A percentile compares a stretch with the other conserved stretches of the same genome.
Evolutionary conservation across 2,113 vertebrate genomes (phyloP).

Genomic region (Jacana jacana): DNA sequence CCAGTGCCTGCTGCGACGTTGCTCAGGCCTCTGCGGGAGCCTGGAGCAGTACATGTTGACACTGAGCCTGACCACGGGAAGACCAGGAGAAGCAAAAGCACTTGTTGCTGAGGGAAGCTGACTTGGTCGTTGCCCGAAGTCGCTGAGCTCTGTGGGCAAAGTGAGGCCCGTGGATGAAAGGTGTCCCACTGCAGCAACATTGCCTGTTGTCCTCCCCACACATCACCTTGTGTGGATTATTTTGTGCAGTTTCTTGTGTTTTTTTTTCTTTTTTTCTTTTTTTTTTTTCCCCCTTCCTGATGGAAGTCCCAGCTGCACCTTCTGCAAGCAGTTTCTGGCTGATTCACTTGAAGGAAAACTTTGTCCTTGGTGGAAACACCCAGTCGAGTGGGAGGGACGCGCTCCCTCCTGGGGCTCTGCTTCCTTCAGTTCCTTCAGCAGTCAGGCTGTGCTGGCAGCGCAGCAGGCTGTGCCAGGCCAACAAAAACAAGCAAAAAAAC

Average conservation of each 20-base stretch:
- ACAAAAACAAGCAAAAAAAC: neutral
- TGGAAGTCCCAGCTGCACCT: neutral
- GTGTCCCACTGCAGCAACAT: neutral
- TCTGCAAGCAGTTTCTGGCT: neutral
- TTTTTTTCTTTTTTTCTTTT: neutral
- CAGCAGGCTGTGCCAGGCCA: fast-evolving
- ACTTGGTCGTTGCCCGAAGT: neutral
- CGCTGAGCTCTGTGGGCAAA: neutral
- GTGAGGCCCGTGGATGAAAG: fast-evolving
- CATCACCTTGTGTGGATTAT: neutral
- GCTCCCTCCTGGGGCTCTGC: neutral
- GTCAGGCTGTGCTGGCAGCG: neutral
- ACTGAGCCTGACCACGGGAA: neutral
- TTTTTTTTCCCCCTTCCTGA: neutral
- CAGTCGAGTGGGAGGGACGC: neutral
- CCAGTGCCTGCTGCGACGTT: neutral
- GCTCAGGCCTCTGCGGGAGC: neutral
- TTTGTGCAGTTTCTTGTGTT: neutral
- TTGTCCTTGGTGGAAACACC: constrained; percentile 20
- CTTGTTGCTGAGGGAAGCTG: neutral
- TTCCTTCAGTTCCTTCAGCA: constrained; percentile 16
- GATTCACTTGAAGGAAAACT: constrained; percentile 15
- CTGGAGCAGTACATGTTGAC: neutral
- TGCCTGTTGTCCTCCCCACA: neutral
- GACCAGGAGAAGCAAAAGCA: neutral